These are phyloP conservation scores for Halictus ligatus DNA, from an alignment of 2,888 invertebrate genomes.

Conservation along the genomic window DNA sequence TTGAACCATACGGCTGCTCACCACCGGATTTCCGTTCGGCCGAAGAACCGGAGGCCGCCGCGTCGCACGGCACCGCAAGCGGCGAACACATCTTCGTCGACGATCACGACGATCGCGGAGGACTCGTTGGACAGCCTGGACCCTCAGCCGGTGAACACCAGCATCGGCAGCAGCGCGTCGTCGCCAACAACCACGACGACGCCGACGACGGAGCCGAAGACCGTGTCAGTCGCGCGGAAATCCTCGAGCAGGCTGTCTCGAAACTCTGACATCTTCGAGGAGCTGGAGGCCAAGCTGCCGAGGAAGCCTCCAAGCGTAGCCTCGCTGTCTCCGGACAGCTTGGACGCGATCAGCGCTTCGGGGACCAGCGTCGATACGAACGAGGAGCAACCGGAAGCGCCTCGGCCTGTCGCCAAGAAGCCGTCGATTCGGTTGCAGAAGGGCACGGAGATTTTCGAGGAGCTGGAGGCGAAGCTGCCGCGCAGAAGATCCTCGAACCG, in stretches of 20 bases:
- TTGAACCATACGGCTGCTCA: constrained; percentile 82
- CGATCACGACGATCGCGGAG: constrained; percentile 74
- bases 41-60: constrained; percentile 82
- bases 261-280: constrained; percentile 81
- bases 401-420: constrained; percentile 68
- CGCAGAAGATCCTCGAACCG: constrained; percentile 77
- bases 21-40: constrained; percentile 82
- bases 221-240: constrained; percentile 70
- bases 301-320: constrained; percentile 72
- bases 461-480: constrained; percentile 74
- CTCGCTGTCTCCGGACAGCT: constrained; percentile 81
- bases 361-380: constrained; percentile 57
- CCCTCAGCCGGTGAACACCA: constrained; percentile 36
- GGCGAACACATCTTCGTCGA: constrained; percentile 49
- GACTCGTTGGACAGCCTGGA: constrained; percentile 65
- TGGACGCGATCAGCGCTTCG: constrained; percentile 73
- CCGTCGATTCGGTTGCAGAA: constrained; percentile 74
- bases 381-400: constrained; percentile 51
- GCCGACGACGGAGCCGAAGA: constrained; percentile 44
- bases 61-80: constrained; percentile 71
- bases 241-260: constrained; percentile 79
- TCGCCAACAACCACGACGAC: constrained; percentile 44
- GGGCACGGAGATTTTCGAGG: constrained; percentile 78
- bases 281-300: constrained; percentile 76
- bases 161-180: constrained; percentile 55